Evolutionary conservation across 2,797 vertebrate genomes (phyloP).

Genomic region (Darevskia nairensis): DNA sequence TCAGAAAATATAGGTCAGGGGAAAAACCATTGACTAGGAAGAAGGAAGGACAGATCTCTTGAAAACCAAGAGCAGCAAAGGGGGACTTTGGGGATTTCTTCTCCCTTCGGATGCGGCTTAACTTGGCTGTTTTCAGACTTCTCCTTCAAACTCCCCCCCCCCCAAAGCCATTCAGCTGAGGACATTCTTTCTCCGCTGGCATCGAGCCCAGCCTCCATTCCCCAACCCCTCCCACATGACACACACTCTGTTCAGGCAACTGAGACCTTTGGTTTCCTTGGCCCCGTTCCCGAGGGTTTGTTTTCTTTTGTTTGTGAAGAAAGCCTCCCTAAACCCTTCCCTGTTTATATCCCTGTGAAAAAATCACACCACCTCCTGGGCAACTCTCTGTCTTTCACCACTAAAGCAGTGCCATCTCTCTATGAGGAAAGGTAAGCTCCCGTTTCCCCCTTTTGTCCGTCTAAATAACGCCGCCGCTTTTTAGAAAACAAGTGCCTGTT

Average conservation of each 20-base stretch:
- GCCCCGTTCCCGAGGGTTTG: not conserved
- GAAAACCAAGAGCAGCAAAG: not conserved
- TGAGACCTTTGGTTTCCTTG: not conserved
- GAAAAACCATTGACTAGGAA: no score
- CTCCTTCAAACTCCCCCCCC: no score
- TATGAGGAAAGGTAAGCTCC: constrained; percentile 25
- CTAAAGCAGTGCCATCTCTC: not conserved
- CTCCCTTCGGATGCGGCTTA: no score
- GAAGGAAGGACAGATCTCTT: not conserved
- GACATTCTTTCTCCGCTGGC: not conserved
- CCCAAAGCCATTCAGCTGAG: not conserved
- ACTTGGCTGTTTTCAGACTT: not conserved
- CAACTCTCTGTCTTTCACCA: not conserved
- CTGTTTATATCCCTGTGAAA: not conserved
- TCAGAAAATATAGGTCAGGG: no score
- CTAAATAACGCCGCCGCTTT: not conserved
- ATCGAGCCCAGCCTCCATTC: not conserved
- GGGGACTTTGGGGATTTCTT: not conserved
- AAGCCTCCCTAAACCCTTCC: not conserved
- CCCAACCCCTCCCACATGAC: not conserved
- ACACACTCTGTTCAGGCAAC: not conserved
- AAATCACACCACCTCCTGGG: not conserved
- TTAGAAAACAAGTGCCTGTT: not conserved
- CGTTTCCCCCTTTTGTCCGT: not conserved
- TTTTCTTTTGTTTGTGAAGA: not conserved